Conservation (phyloP, 2,113 vertebrate species). For the Tyto alba region DNA sequence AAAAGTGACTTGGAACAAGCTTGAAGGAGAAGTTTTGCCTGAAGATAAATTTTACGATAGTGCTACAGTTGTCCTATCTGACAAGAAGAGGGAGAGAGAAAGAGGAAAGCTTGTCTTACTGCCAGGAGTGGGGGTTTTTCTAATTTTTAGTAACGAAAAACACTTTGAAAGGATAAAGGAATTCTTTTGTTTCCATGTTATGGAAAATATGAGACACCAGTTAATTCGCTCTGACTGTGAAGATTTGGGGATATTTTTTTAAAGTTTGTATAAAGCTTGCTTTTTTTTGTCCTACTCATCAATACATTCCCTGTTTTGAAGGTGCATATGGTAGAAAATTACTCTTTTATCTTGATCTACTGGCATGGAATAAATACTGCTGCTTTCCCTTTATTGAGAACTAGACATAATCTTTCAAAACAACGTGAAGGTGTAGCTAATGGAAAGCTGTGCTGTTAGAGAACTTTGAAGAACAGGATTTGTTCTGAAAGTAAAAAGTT, state of each 20-base stretch:
- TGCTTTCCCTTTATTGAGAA: neutral
- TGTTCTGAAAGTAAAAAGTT: neutral
- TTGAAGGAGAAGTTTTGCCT: neutral
- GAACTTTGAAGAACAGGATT: neutral
- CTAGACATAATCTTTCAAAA: neutral
- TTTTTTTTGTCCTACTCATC: neutral
- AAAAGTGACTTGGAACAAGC: neutral
- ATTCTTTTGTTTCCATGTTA: neutral
- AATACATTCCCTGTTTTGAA: neutral
- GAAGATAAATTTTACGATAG: neutral
- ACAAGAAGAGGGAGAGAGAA: neutral
- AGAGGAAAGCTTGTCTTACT: neutral
- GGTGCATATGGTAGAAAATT: neutral
- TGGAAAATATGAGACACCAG: neutral
- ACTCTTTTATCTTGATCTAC: neutral
- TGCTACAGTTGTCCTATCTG: neutral
- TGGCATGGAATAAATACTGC: neutral
- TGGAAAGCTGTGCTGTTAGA: neutral
- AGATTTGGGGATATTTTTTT: neutral
- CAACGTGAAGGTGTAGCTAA: neutral
- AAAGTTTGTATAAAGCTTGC: neutral
- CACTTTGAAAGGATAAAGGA: neutral
- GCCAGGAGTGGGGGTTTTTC: neutral
- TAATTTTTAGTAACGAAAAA: neutral
- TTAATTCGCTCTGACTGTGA: neutral